Percentiles rank a stretch among this genome's conserved stretches.
phyloP scores from a whole-genome alignment of 2,113 vertebrate genomes.

The Pollachius pollachius region DNA sequence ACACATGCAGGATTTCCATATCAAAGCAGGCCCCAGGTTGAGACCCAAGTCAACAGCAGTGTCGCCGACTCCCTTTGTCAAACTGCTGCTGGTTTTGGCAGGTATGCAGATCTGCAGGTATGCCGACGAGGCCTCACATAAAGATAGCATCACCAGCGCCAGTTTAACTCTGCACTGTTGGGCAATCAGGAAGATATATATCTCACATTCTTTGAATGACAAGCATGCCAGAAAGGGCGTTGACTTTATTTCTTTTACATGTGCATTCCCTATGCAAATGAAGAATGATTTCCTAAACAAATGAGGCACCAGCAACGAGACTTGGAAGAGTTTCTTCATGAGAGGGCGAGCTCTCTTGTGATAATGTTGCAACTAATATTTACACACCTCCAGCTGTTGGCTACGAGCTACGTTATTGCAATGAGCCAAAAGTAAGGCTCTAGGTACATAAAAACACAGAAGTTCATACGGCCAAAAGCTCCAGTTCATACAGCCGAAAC shows the following conservation, averaged over 20 bases:
- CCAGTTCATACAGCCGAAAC: background rate
- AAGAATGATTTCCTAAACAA: conserved; percentile 37
- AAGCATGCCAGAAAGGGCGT: too few relatives aligned
- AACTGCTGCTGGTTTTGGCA: conserved; percentile 11
- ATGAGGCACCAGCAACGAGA: conserved; percentile 16
- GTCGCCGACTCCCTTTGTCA: conserved; percentile 4
- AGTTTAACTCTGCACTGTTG: background rate
- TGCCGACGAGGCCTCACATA: too few relatives aligned
- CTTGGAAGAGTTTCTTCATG: background rate
- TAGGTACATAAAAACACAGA: conserved; percentile 21
- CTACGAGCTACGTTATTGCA: conserved; percentile 23
- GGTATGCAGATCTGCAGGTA: conserved; percentile 10
- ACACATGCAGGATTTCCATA: conserved; percentile 32
- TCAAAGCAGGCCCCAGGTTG: conserved; percentile 30
- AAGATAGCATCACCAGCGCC: conserved; percentile 11
- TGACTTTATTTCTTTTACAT: background rate
- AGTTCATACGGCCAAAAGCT: background rate
- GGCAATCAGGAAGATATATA: background rate
- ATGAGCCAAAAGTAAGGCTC: conserved; percentile 30
- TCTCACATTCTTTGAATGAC: background rate
- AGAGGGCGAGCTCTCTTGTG: background rate
- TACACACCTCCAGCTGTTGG: conserved; percentile 30
- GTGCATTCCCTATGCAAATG: conserved; percentile 22
- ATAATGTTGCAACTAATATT: conserved; percentile 15
- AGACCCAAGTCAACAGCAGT: conserved; percentile 31